phyloP scores from a whole-genome alignment of 2,888 invertebrate species.

The Sicus ferrugineus region DNA sequence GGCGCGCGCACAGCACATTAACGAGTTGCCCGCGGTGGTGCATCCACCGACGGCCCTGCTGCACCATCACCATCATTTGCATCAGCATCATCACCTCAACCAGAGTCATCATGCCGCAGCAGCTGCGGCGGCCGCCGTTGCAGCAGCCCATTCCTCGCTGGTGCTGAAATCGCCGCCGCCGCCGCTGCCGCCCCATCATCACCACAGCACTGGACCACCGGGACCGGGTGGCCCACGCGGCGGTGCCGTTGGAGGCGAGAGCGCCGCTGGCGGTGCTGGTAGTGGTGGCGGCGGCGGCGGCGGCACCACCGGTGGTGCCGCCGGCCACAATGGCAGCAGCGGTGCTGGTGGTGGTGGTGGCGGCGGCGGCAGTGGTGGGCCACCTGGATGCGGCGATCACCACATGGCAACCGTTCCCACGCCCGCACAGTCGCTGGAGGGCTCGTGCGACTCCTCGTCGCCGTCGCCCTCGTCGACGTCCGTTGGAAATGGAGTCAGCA shows the following conservation, averaged over 20 bases:
- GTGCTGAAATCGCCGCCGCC: constrained; percentile 32
- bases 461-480: constrained; percentile 69
- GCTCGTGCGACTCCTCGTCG: constrained; percentile 70
- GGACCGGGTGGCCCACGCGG: constrained; percentile 32
- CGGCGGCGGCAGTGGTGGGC: constrained; percentile 24
- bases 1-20: constrained; percentile 67
- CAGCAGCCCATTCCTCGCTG: constrained; percentile 40
- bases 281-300: constrained; percentile 41
- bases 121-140: constrained; percentile 51
- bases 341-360: not conserved
- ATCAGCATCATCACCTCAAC: constrained; percentile 65
- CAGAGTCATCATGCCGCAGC: constrained; percentile 65
- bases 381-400: constrained; percentile 47
- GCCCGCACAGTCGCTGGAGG: constrained; percentile 64
- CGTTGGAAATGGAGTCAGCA: constrained; percentile 60
- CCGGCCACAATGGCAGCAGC: not conserved
- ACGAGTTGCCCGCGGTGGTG: constrained; percentile 66
- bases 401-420: constrained; percentile 62
- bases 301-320: constrained; percentile 37
- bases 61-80: constrained; percentile 60
- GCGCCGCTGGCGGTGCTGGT: constrained; percentile 1
- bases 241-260: constrained; percentile 48
- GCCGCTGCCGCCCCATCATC: constrained; percentile 44
- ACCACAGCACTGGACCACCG: constrained; percentile 34
- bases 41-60: constrained; percentile 49